Conservation (phyloP, 2,797 vertebrate genomes). For the Lycodopsis pacificus region DNA sequence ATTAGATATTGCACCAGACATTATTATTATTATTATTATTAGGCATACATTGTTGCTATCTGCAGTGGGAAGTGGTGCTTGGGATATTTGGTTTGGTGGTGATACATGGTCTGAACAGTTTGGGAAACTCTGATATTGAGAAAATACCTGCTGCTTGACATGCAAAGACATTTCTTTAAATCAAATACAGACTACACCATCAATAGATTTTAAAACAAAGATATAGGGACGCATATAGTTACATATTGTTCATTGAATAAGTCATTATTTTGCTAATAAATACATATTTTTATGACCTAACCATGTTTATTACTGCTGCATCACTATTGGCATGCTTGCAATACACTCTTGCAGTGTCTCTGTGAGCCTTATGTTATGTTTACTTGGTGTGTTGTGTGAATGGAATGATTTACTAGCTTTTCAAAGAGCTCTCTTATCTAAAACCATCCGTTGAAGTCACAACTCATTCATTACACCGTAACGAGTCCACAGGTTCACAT, state of each 20-base stretch:
- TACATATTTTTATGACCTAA: background rate
- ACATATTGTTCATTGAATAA: background rate
- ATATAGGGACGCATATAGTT: no score
- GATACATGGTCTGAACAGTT: background rate
- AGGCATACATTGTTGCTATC: background rate
- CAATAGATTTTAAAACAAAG: background rate
- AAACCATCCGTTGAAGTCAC: background rate
- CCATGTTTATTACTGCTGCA: background rate
- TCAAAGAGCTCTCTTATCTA: background rate
- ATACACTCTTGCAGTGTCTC: background rate
- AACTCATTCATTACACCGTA: conserved; percentile 12
- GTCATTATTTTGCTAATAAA: background rate
- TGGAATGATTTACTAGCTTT: background rate
- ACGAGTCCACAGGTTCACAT: background rate
- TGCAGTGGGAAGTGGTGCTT: background rate
- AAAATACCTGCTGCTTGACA: background rate
- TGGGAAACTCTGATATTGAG: background rate
- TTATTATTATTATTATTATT: no score
- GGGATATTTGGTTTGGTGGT: background rate
- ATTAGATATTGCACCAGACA: no score
- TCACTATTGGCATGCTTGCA: background rate
- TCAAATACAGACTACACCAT: background rate
- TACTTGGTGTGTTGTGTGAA: background rate
- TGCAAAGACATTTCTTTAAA: background rate
- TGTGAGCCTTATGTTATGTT: background rate